Conservation (phyloP, 92 coral and sea anemone genomes). For the Micromussa lordhowensis region DNA sequence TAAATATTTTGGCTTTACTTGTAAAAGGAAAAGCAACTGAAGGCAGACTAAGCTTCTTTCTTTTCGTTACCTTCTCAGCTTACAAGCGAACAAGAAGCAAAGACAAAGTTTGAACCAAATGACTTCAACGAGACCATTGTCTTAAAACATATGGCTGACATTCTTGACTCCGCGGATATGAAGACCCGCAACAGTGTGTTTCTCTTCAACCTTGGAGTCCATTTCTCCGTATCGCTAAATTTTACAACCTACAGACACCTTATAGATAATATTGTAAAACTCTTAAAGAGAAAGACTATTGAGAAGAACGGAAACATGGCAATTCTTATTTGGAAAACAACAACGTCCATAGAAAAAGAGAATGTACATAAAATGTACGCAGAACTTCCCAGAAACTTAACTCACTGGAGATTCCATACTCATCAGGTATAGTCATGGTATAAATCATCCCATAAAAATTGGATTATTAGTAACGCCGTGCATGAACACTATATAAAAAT, state of each 20-base stretch:
- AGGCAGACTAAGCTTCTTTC: not conserved
- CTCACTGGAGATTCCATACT: slow-evolving; percentile 73
- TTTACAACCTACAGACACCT: slow-evolving; percentile 61
- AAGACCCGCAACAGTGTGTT: slow-evolving; percentile 53
- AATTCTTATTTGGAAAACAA: slow-evolving; percentile 64
- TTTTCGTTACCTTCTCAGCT: slow-evolving; percentile 26
- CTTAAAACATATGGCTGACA: slow-evolving; percentile 39
- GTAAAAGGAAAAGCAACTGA: too few species aligned
- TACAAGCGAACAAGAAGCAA: slow-evolving; percentile 45
- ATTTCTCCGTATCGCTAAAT: slow-evolving; percentile 59
- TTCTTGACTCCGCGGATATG: slow-evolving; percentile 50
- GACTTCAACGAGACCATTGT: slow-evolving; percentile 56
- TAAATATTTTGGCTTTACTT: too few species aligned
- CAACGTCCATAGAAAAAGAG: slow-evolving; percentile 73
- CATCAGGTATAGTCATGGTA: slow-evolving; percentile 62
- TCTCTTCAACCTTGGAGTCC: slow-evolving; percentile 69
- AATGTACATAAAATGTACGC: slow-evolving; percentile 29
- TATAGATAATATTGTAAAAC: slow-evolving; percentile 42
- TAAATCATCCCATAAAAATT: too few species aligned
- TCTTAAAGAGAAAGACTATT: slow-evolving; percentile 15
- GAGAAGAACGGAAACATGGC: slow-evolving; percentile 9
- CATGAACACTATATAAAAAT: too few species aligned
- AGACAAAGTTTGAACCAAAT: slow-evolving; percentile 57
- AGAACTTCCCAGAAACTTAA: slow-evolving; percentile 24
- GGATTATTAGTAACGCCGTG: too few species aligned